Evolutionary conservation across 2,888 invertebrate species (phyloP), one percentile per base, ranked within the genome.

Genomic region (Adela reaumurella): DNA sequence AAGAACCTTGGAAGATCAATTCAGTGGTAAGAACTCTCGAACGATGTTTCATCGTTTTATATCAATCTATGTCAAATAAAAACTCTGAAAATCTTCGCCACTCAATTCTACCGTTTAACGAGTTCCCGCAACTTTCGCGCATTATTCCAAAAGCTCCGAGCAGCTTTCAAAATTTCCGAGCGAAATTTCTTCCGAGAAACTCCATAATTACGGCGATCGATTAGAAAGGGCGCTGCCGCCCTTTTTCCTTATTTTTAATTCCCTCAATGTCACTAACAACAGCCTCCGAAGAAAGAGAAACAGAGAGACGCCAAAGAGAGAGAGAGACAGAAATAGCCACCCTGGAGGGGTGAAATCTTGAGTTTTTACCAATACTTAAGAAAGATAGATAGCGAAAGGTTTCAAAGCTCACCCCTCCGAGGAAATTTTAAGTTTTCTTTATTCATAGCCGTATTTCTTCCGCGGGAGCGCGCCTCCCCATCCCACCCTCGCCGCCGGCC

Each of bases 401-500:
- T 24, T 35, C 47, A n/a, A n/a, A n/a, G 54, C 65, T 60, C 62
- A 67, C 65, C 67, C 48, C 47, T 59, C 49, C 47, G 70, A 73
- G 74, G 74, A 74, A 77, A 77, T 78, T 78, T 77, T 74, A 77
- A 78, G 71, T 78, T 78, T 77, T 77, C 77, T 77, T 78, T 78
- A 77, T 77, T 73, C 74, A 67, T 63, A 59, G 64, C 62, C 54
- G 58, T 59, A 59, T 63, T 63, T 57, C 56, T 56, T 51, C 46
- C 52, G 54, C 46, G 60, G 61, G 52, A 56, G 62, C 56, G 51
- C 42, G 48, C 50, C 50, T 48, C 54, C 53, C 42, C 47, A 42
- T 16, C 14, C 47, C 2, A 56, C 57, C 52, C 50, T 14, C 63
- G 62, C 57, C 56, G 56, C 50, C 46, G 52, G 54, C 46, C 60